Percentiles rank a stretch among this genome's conserved stretches.
These are phyloP conservation scores for Butorides virescens DNA, from an alignment of 2,113 vertebrate species.

Conservation along the genomic window DNA sequence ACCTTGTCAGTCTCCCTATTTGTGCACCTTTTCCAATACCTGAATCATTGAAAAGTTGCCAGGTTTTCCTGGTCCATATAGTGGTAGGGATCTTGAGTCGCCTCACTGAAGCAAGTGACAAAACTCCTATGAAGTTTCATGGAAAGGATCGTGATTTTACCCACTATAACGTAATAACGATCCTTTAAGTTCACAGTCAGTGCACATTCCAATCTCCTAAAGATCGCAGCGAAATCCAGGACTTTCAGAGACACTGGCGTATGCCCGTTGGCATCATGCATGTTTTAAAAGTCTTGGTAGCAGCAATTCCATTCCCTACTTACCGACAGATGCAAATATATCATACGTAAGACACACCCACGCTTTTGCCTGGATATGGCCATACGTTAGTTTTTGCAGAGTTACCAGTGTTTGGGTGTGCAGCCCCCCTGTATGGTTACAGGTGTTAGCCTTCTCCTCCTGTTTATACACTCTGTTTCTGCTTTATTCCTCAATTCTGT, in stretches of 20 bases:
- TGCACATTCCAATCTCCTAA: neutral
- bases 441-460: neutral
- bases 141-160: neutral
- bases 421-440: neutral
- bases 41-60: neutral
- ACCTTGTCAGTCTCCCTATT: neutral
- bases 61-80: neutral
- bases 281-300: neutral
- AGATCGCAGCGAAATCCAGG: neutral
- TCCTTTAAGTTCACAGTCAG: neutral
- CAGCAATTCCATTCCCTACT: neutral
- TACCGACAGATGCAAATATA: accelerated
- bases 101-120: neutral
- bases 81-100: neutral
- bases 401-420: neutral
- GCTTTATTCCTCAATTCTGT: neutral
- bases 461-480: neutral
- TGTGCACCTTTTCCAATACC: neutral
- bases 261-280: neutral
- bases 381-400: neutral
- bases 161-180: neutral
- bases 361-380: neutral
- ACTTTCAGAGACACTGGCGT: neutral
- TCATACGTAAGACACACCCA: accelerated
- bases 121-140: neutral